These are phyloP conservation scores for Echiichthys vipera DNA, from an alignment of 2,797 vertebrate species.

Conservation along the genomic window DNA sequence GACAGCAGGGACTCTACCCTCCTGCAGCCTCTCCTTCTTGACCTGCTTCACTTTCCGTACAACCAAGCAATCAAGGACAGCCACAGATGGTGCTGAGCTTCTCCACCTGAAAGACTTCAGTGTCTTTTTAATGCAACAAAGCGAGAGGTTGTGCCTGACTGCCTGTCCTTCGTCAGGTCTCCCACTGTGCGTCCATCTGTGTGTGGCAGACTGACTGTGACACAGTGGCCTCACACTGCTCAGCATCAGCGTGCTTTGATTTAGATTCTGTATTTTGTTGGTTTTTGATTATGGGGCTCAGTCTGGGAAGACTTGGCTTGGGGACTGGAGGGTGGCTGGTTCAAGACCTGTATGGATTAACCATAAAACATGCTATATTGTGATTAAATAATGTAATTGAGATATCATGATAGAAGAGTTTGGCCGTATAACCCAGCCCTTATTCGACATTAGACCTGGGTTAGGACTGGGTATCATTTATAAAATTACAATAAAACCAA, in stretches of 20 bases:
- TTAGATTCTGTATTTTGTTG: no score
- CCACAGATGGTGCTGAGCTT: constrained; percentile 61
- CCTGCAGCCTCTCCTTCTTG: constrained; percentile 52
- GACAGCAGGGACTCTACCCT: constrained; percentile 51
- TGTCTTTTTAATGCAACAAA: constrained; percentile 19
- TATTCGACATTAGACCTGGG: no score
- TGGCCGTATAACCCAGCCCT: no score
- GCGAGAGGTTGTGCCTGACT: constrained; percentile 43
- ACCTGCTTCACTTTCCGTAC: constrained; percentile 48
- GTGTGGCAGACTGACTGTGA: constrained; percentile 46
- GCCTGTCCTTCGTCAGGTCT: constrained; percentile 49
- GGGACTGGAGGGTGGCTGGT: no score
- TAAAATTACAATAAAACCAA: no score
- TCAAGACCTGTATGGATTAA: no score
- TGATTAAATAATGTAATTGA: no score
- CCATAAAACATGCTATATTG: no score
- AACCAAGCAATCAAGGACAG: constrained; percentile 59
- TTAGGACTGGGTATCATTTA: no score
- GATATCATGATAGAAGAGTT: no score
- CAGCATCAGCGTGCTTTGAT: background rate
- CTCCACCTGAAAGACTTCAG: constrained; percentile 24
- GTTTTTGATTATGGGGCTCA: no score
- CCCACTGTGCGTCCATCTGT: constrained; percentile 78
- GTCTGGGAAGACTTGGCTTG: no score
- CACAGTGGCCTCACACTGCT: background rate